These are phyloP conservation scores for Gryon sp. DNA, from an alignment of 1,140 invertebrate species.

Conservation along the genomic window DNA sequence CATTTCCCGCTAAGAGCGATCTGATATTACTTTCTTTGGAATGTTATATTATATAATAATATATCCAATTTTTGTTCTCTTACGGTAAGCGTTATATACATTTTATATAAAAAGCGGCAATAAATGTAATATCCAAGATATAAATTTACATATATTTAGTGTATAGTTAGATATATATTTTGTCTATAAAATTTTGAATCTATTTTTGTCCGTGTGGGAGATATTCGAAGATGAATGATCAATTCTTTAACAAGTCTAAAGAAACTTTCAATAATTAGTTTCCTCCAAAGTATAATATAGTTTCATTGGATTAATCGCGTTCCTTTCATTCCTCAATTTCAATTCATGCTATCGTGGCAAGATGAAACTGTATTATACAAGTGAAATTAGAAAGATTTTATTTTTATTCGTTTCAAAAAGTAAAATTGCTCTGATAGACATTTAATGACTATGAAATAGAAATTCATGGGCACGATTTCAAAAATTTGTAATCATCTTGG, in stretches of 20 bases:
- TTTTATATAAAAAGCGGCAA: no score
- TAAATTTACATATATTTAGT: no score
- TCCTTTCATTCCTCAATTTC: constrained; percentile 8
- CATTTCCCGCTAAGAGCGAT: no score
- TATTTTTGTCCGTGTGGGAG: no score
- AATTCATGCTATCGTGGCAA: not conserved
- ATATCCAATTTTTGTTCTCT: no score
- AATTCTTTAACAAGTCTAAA: no score
- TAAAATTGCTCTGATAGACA: constrained; percentile 23
- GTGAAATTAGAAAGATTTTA: constrained; percentile 35
- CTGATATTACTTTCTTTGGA: no score
- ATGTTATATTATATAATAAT: constrained; percentile 2
- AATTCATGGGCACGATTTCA: constrained; percentile 17
- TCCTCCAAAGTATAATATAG: not conserved
- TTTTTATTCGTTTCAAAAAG: constrained; percentile 33
- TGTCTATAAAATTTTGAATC: no score
- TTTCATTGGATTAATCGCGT: not conserved
- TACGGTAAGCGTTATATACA: no score
- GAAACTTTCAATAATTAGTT: constrained; percentile 8
- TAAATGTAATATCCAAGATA: no score
- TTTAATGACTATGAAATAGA: constrained; percentile 32
- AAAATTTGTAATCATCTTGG: constrained; percentile 21
- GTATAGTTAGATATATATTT: no score
- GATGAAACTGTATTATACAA: not conserved
- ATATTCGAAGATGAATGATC: no score